Evolutionary conservation across 2,888 invertebrate species (phyloP), one percentile per base, ranked within the genome.

Genomic region (Leptinotarsa juncta): DNA sequence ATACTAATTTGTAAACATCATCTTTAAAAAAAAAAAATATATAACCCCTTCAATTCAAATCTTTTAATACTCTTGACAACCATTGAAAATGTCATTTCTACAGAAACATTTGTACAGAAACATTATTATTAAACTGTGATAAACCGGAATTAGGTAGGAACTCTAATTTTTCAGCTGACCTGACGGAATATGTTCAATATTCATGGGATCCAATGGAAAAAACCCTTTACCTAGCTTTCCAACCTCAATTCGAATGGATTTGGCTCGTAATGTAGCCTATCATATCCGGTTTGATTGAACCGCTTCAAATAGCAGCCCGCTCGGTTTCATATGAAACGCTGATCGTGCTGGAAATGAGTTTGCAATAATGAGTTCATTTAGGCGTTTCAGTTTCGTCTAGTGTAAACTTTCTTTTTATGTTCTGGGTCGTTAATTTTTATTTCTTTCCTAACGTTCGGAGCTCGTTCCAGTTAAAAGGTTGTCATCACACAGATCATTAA

Each of bases 281-380:
- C 62, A 55, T 66, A 72, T 72, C 67, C 26, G 15, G 7, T 50
- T 67, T 60, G 62, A 72, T 60, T 67, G 62, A 55, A 66, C 67
- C 20, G 15, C 51, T 15, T 5, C 71, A 48, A 66, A 71, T 71
- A 67, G 18, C 10, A 62, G 32, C 62, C 32, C 32, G 16, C 10
- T n/a, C 32, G 32, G 7, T 62, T 16, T 32, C n/a, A 26, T 62
- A 32, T 26, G 3, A 62, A 62, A 62, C 15, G 62, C 62, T 42
- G 62, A n/a, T 62, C 32, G 62, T 62, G 62, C 62, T 12, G 42
- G 32, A 62, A n/a, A 62, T 62, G 62, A 62, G 62, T 62, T 62
- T 62, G 62, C 62, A 62, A 62, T 62, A 62, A 62, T 62, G 62
- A 62, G 15, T 62, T 62, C 32, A 32, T 62, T 51, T 62, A 4